Percentiles rank a stretch among this genome's conserved stretches.
phyloP scores from a whole-genome alignment of 2,113 vertebrate species.

The Fukomys damarensis region DNA sequence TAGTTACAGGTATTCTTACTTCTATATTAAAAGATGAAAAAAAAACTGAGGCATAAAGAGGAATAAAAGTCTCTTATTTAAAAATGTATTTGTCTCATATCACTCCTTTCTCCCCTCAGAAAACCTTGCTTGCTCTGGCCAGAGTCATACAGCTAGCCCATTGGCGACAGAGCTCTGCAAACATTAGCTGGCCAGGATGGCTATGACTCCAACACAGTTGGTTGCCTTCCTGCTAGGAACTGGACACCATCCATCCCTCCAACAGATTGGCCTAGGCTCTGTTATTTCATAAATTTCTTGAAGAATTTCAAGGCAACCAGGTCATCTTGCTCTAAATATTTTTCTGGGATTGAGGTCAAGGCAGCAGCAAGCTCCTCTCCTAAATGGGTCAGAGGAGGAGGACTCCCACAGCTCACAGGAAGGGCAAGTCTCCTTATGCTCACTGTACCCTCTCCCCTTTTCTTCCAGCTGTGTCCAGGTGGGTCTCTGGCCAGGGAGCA shows the following conservation, averaged over 20 bases:
- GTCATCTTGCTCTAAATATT: slow-evolving; percentile 61
- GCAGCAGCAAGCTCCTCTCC: slow-evolving; percentile 45
- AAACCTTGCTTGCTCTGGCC: neutral
- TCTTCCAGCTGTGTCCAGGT: neutral
- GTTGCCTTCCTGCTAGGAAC: slow-evolving; percentile 25
- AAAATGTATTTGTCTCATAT: neutral
- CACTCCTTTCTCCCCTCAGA: fast-evolving
- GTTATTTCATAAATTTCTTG: slow-evolving; percentile 47
- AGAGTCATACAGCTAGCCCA: neutral
- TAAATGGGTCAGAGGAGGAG: slow-evolving; percentile 45
- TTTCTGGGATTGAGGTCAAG: slow-evolving; percentile 68
- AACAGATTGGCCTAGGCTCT: slow-evolving; percentile 1
- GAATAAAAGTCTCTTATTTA: neutral
- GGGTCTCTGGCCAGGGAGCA: neutral
- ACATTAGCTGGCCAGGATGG: neutral
- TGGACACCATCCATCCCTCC: neutral
- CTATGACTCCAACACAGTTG: slow-evolving; percentile 46
- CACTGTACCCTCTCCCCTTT: neutral
- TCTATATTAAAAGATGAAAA: neutral
- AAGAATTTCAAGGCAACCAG: slow-evolving; percentile 63
- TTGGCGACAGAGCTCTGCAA: neutral
- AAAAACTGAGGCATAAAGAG: neutral
- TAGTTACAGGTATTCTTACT: neutral
- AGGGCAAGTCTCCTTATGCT: neutral
- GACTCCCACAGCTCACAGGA: neutral